A percentile compares a stretch with the other conserved stretches of the same genome.
These are phyloP conservation scores for Zapus hudsonius DNA, from an alignment of 2,113 vertebrate species.

Conservation along the genomic window DNA sequence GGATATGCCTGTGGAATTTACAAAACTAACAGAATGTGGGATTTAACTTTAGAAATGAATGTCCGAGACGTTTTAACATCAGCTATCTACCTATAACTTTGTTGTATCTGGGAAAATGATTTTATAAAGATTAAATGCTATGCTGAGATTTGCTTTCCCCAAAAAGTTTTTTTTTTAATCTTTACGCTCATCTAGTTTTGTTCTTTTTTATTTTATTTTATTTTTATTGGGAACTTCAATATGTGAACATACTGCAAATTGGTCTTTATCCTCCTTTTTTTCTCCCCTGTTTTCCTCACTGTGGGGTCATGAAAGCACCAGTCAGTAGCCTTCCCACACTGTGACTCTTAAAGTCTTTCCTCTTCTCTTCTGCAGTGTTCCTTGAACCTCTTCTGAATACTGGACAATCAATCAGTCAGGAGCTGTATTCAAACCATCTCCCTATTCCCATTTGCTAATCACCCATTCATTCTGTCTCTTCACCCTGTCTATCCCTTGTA, in stretches of 20 bases:
- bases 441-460: background rate
- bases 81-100: background rate
- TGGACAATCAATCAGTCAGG: background rate
- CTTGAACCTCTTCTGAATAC: background rate
- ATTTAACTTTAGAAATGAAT: slow-evolving; percentile 48
- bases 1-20: background rate
- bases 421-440: background rate
- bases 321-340: too few species aligned
- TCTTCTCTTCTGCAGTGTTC: too few species aligned
- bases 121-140: slow-evolving; percentile 24
- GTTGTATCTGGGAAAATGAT: background rate
- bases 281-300: too few species aligned
- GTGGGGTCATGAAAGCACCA: too few species aligned
- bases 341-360: too few species aligned
- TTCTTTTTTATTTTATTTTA: background rate
- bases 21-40: background rate
- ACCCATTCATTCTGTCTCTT: background rate
- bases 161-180: background rate
- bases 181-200: background rate
- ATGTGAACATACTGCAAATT: too few species aligned
- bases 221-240: too few species aligned
- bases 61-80: background rate
- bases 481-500: background rate
- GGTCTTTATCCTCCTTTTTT: too few species aligned
- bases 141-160: background rate